phyloP scores from a whole-genome alignment of 1,140 invertebrate genomes.

The Drosophila quadrilineata region DNA sequence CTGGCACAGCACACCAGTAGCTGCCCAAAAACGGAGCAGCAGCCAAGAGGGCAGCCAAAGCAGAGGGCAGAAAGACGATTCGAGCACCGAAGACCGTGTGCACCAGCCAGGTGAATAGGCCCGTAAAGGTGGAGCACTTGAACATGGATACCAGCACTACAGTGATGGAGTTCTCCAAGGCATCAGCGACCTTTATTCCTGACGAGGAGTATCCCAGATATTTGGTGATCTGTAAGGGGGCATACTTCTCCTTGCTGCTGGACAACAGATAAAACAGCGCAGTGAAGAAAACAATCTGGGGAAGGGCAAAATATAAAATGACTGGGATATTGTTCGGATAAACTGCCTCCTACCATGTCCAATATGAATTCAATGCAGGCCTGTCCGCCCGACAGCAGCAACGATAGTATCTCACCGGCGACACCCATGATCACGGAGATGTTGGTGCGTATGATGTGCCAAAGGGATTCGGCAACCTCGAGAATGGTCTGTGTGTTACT shows the following conservation, averaged over 20 bases:
- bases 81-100: conserved; percentile 97
- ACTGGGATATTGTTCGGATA: no score
- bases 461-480: conserved; percentile 95
- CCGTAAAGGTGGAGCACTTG: conserved; percentile 98
- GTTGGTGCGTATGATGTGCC: conserved; percentile 95
- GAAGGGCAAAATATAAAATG: background rate
- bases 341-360: conserved; percentile 92
- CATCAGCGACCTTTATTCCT: conserved; percentile 87
- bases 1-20: conserved; percentile 96
- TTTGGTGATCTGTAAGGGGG: conserved; percentile 90
- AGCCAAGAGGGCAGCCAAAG: conserved; percentile 94
- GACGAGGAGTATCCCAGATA: conserved; percentile 90
- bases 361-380: conserved; percentile 96
- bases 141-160: conserved; percentile 96
- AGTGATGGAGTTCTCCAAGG: conserved; percentile 86
- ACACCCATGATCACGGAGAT: conserved; percentile 94
- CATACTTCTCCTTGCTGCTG: conserved; percentile 93
- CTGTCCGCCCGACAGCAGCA: conserved; percentile 95
- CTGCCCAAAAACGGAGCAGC: conserved; percentile 97
- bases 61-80: conserved; percentile 96
- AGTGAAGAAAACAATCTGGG: conserved; percentile 96
- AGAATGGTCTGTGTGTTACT: conserved; percentile 96
- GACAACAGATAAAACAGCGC: conserved; percentile 97
- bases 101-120: conserved; percentile 98
- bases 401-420: conserved; percentile 91